These are phyloP conservation scores for Dryadula phaetusa DNA, from an alignment of 2,888 invertebrate genomes.

Conservation along the genomic window DNA sequence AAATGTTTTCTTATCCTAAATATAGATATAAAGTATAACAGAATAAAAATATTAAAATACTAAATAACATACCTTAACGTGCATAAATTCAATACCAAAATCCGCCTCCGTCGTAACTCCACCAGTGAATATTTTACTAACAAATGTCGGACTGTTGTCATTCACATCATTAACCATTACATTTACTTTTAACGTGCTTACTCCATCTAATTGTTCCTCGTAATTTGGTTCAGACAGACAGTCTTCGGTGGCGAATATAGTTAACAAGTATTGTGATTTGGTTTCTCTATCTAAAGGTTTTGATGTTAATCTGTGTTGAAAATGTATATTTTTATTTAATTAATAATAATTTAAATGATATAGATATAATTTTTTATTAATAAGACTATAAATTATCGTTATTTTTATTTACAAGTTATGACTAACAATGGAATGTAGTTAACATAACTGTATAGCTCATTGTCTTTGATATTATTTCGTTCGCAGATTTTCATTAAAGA, in stretches of 20 bases:
- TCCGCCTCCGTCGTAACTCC: slow-evolving; percentile 97
- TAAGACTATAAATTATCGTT: too few species aligned
- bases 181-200: slow-evolving; percentile 88
- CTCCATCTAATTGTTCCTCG: slow-evolving; percentile 85
- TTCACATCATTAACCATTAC: slow-evolving; percentile 93
- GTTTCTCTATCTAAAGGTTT: slow-evolving; percentile 91
- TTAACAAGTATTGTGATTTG: slow-evolving; percentile 86
- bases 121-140: slow-evolving; percentile 93
- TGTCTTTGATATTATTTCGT: too few species aligned
- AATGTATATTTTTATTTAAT: not conserved
- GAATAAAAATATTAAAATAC: too few species aligned
- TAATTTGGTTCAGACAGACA: slow-evolving; percentile 86
- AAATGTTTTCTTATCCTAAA: too few species aligned
- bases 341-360: too few species aligned
- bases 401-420: too few species aligned
- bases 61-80: slow-evolving; percentile 88
- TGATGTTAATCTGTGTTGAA: slow-evolving; percentile 59
- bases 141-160: slow-evolving; percentile 95
- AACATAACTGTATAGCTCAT: too few species aligned
- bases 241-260: slow-evolving; percentile 93
- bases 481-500: too few species aligned
- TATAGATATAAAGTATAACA: too few species aligned
- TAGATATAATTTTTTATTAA: too few species aligned
- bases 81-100: slow-evolving; percentile 95
- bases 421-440: too few species aligned